These are phyloP conservation scores for Parelbella ahira DNA, from an alignment of 2,888 invertebrate genomes.

Conservation along the genomic window DNA sequence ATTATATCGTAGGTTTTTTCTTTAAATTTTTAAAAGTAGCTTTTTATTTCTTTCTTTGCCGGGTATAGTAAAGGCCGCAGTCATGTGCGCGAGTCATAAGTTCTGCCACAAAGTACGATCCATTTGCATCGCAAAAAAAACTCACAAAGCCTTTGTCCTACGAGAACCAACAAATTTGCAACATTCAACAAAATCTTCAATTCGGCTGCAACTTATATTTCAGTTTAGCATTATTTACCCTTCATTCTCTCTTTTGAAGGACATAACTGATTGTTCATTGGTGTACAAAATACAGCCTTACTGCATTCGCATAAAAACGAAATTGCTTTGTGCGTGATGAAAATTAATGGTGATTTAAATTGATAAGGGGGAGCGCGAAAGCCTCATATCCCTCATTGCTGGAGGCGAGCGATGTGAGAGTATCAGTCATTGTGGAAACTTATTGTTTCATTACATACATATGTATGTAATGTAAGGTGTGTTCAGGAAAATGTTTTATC, in stretches of 20 bases:
- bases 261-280: too few relatives aligned
- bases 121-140: slow-evolving; percentile 24
- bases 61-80: background rate
- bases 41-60: background rate
- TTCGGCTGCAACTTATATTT: slow-evolving; percentile 29
- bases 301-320: background rate
- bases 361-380: background rate
- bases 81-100: slow-evolving; percentile 9
- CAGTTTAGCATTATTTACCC: slow-evolving; percentile 26
- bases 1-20: too few relatives aligned
- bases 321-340: background rate
- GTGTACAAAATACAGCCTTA: too few relatives aligned
- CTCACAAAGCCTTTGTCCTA: slow-evolving; percentile 24
- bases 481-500: too few relatives aligned
- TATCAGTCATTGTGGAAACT: slow-evolving; percentile 3
- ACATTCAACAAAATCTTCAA: slow-evolving; percentile 30
- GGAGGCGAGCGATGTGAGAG: background rate
- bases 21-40: too few relatives aligned
- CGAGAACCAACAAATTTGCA: slow-evolving; percentile 28
- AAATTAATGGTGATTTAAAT: background rate
- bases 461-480: too few relatives aligned
- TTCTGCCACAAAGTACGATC: slow-evolving; percentile 14
- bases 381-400: background rate
- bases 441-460: background rate
- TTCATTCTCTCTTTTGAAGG: background rate